Evolutionary conservation across 2,888 invertebrate genomes (phyloP).

Genomic region (Leptopilina syphax): DNA sequence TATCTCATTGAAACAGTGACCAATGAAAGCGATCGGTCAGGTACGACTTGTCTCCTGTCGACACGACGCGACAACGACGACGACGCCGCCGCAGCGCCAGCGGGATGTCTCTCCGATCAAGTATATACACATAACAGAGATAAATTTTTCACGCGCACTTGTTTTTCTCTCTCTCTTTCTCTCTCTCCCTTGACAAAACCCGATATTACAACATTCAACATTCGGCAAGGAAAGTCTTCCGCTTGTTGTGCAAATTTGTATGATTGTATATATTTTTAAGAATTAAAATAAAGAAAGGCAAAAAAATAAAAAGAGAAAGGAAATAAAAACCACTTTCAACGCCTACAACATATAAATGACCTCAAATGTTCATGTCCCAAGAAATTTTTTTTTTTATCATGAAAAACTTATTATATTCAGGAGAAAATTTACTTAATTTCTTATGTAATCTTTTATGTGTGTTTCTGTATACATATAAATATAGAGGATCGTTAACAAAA

Average conservation of each 20-base stretch:
- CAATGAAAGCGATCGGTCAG: constrained; percentile 52
- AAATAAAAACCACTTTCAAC: constrained; percentile 33
- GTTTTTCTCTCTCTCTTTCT: constrained; percentile 46
- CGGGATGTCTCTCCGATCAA: constrained; percentile 68
- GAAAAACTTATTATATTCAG: not conserved
- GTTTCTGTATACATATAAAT: no score
- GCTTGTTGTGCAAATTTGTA: constrained; percentile 32
- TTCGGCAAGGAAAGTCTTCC: constrained; percentile 17
- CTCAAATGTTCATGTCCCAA: constrained; percentile 1
- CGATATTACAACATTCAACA: constrained; percentile 61
- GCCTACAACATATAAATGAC: constrained; percentile 33
- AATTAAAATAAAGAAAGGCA: not conserved
- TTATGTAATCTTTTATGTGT: no score
- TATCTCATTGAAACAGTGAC: constrained; percentile 41
- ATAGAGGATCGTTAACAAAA: not conserved
- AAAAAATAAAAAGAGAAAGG: constrained; percentile 18
- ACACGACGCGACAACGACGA: constrained; percentile 52
- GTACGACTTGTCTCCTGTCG: constrained; percentile 59
- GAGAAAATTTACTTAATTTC: no score
- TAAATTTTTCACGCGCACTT: constrained; percentile 67
- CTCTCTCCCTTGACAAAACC: constrained; percentile 16
- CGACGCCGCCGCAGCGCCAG: constrained; percentile 54
- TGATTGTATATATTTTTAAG: constrained; percentile 16
- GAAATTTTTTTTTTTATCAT: not conserved
- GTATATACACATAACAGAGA: constrained; percentile 68